These are phyloP conservation scores for Momotus momota DNA, from an alignment of 2,797 vertebrate species.

Conservation along the genomic window DNA sequence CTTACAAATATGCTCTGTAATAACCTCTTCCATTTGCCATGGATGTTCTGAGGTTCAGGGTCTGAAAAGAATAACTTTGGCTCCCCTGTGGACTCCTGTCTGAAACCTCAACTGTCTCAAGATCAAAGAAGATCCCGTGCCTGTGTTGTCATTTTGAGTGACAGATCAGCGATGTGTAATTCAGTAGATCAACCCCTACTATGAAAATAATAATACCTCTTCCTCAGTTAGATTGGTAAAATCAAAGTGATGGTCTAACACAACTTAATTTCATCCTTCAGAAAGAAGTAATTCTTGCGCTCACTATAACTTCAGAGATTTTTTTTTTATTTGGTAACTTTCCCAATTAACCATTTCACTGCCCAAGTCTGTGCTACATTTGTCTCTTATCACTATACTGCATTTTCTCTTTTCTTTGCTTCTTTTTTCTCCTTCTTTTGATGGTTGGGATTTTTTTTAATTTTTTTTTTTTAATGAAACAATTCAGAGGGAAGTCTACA, in stretches of 20 bases:
- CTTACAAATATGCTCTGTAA: neutral
- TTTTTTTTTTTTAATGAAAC: neutral
- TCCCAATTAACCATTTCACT: constrained; percentile 67
- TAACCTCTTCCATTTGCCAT: neutral
- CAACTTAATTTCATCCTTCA: constrained; percentile 77
- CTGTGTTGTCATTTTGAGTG: constrained; percentile 77
- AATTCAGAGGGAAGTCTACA: neutral
- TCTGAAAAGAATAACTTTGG: constrained; percentile 40
- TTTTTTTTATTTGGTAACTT: neutral
- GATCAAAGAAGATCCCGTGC: constrained; percentile 76
- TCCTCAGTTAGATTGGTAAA: constrained; percentile 71
- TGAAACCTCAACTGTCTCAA: constrained; percentile 61
- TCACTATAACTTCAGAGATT: constrained; percentile 50
- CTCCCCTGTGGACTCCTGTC: constrained; percentile 51
- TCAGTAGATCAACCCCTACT: constrained; percentile 63
- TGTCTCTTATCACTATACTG: neutral
- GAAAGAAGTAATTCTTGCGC: constrained; percentile 65
- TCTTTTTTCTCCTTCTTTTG: neutral
- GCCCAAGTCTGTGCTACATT: neutral
- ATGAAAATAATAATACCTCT: constrained; percentile 77
- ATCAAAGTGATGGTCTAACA: constrained; percentile 78
- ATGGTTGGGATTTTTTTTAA: neutral
- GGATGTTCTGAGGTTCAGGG: neutral
- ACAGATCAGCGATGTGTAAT: constrained; percentile 68
- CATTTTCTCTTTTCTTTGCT: neutral